phyloP scores from a whole-genome alignment of 2,797 vertebrate species.

The Sebastes ruberrimus region DNA sequence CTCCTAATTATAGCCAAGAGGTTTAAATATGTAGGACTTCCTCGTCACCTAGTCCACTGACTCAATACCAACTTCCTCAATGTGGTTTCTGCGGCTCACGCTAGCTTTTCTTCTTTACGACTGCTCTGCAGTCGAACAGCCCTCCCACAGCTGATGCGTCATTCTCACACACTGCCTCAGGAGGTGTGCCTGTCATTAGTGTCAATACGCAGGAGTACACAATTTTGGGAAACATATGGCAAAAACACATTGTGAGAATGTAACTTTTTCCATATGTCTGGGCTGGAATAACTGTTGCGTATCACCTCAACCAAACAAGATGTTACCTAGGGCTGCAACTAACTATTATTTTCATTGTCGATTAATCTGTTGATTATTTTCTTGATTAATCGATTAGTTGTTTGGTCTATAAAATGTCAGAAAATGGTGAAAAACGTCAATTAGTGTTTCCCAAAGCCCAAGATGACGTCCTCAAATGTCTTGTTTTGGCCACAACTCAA shows the following conservation, averaged over 20 bases:
- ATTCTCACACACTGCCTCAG: slow-evolving; percentile 27
- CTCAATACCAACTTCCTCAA: slow-evolving; percentile 57
- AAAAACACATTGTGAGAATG: not conserved
- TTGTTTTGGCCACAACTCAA: no score
- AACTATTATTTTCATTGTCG: not conserved
- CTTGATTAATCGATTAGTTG: not conserved
- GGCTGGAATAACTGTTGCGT: not conserved
- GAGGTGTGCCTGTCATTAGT: not conserved
- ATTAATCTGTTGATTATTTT: not conserved
- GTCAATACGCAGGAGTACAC: not conserved
- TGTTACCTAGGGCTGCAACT: not conserved
- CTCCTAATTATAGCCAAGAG: slow-evolving; percentile 40
- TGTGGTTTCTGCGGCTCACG: not conserved
- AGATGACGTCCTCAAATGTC: no score
- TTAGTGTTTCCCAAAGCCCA: no score
- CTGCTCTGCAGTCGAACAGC: not conserved
- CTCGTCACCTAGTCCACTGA: slow-evolving; percentile 43
- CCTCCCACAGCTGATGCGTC: slow-evolving; percentile 34
- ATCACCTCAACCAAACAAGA: not conserved
- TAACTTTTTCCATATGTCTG: not conserved
- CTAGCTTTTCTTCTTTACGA: slow-evolving; percentile 20
- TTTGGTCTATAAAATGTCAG: no score
- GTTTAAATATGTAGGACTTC: not conserved
- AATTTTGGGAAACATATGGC: slow-evolving; percentile 1
- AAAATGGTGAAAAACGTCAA: no score